Evolutionary conservation across 2,888 invertebrate species (phyloP).

Genomic region (Microdon myrmicae): DNA sequence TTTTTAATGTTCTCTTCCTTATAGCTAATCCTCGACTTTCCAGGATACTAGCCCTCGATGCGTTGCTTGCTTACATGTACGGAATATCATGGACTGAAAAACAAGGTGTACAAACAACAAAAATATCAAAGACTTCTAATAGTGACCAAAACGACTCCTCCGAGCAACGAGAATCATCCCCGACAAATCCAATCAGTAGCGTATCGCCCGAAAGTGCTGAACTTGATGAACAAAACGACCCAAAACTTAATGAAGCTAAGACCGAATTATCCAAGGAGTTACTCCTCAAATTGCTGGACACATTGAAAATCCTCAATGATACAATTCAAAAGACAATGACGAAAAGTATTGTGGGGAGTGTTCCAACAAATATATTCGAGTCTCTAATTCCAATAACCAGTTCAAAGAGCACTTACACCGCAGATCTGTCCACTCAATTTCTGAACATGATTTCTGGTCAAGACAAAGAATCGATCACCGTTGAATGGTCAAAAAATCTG

Average conservation of each 20-base stretch:
- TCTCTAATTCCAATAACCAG: constrained; percentile 64
- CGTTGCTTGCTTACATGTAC: constrained; percentile 64
- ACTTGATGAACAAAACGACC: constrained; percentile 42
- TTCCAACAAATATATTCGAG: constrained; percentile 61
- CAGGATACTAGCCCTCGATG: constrained; percentile 63
- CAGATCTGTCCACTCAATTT: constrained; percentile 63
- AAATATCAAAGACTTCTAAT: constrained; percentile 50
- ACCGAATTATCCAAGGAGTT: constrained; percentile 59
- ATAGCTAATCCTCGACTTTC: constrained; percentile 63
- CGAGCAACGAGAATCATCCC: constrained; percentile 23
- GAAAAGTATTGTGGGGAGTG: constrained; percentile 60
- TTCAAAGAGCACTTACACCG: constrained; percentile 61
- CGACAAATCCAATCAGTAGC: constrained; percentile 2
- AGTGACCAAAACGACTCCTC: constrained; percentile 48
- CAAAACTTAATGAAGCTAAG: constrained; percentile 31
- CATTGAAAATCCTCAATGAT: constrained; percentile 60
- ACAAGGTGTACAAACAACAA: constrained; percentile 60
- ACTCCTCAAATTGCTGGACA: constrained; percentile 60
- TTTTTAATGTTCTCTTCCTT: constrained; percentile 3
- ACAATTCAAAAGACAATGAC: constrained; percentile 62
- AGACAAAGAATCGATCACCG: constrained; percentile 64
- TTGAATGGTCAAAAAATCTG: constrained; percentile 65
- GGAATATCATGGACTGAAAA: constrained; percentile 64
- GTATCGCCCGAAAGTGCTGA: constrained; percentile 54
- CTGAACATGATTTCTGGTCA: constrained; percentile 62